phyloP scores from a whole-genome alignment of 1,140 invertebrate species.

The Hylaeus volcanicus region DNA sequence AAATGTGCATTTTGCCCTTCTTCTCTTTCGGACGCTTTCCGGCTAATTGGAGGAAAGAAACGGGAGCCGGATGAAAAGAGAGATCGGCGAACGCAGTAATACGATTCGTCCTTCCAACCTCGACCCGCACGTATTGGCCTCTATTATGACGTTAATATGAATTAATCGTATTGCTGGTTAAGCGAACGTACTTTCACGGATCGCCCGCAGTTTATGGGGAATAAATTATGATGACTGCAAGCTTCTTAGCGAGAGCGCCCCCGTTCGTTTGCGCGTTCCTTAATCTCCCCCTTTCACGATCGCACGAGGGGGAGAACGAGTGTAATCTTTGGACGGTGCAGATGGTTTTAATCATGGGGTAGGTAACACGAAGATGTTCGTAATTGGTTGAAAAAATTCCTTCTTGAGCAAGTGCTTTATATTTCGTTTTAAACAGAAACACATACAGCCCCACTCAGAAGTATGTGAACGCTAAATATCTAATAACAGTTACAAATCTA shows the following conservation, averaged over 20 bases:
- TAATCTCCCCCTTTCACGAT: constrained; percentile 30
- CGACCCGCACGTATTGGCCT: constrained; percentile 11
- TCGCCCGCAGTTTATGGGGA: constrained; percentile 29
- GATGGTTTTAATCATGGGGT: constrained; percentile 10
- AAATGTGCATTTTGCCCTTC: constrained; percentile 13
- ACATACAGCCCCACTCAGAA: no score
- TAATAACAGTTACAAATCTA: no score
- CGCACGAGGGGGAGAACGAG: neutral
- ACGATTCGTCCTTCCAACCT: neutral
- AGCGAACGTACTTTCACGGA: neutral
- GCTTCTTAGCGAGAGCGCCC: constrained; percentile 7
- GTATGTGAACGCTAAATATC: no score
- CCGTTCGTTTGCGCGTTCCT: constrained; percentile 26
- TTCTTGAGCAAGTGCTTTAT: no score
- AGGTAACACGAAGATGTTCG: neutral
- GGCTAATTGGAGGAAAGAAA: constrained; percentile 53
- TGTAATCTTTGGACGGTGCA: constrained; percentile 14
- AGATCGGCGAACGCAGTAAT: constrained; percentile 36
- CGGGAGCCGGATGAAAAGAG: constrained; percentile 18
- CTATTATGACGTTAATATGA: constrained; percentile 46
- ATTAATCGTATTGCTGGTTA: constrained; percentile 44
- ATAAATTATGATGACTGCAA: constrained; percentile 38
- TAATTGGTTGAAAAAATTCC: neutral
- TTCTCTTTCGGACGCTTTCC: constrained; percentile 29
- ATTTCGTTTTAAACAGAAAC: no score